A percentile compares a stretch with the other conserved stretches of the same genome.
Conservation (phyloP, 2,888 invertebrate genomes). For the Drosophila siamana region DNA sequence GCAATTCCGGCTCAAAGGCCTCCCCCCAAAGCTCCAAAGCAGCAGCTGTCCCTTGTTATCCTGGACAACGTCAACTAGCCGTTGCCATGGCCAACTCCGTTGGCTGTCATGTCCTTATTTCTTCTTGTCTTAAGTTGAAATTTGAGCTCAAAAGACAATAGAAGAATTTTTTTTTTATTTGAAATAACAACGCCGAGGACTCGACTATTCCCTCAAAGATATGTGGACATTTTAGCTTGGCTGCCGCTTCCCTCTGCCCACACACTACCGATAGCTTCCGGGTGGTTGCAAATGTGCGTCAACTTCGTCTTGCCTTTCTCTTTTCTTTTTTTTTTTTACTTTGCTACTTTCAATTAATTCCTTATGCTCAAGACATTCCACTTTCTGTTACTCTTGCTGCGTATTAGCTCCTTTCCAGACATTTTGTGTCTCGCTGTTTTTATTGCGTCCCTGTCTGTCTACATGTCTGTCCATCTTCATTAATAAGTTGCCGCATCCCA, state of each 20-base stretch:
- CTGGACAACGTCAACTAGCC: conserved; percentile 58
- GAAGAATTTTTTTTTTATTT: conserved; percentile 48
- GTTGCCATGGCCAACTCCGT: conserved; percentile 52
- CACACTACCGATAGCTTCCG: conserved; percentile 31
- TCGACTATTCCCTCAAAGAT: conserved; percentile 47
- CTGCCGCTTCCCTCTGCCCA: conserved; percentile 1
- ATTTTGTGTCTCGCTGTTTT: conserved; percentile 28
- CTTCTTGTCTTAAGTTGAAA: conserved; percentile 82
- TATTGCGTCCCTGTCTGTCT: conserved; percentile 39
- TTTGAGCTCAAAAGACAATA: conserved; percentile 83
- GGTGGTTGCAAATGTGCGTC: conserved; percentile 54
- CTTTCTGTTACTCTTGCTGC: conserved; percentile 47
- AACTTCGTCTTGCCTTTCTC: conserved; percentile 14
- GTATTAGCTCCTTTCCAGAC: conserved; percentile 60
- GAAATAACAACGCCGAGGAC: conserved; percentile 63
- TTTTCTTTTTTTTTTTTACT: conserved; percentile 13
- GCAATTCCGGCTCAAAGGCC: conserved; percentile 16
- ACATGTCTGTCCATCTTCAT: conserved; percentile 56
- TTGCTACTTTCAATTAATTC: conserved; percentile 69
- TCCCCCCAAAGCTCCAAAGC: conserved; percentile 21
- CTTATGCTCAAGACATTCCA: conserved; percentile 61
- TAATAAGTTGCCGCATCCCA: conserved; percentile 43
- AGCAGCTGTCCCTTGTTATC: conserved; percentile 59
- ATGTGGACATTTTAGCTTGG: conserved; percentile 63
- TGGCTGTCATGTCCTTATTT: conserved; percentile 71